Percentiles rank a stretch among this genome's conserved stretches.
These are phyloP conservation scores for Otis tarda DNA, from an alignment of 2,113 vertebrate species.

Conservation along the genomic window DNA sequence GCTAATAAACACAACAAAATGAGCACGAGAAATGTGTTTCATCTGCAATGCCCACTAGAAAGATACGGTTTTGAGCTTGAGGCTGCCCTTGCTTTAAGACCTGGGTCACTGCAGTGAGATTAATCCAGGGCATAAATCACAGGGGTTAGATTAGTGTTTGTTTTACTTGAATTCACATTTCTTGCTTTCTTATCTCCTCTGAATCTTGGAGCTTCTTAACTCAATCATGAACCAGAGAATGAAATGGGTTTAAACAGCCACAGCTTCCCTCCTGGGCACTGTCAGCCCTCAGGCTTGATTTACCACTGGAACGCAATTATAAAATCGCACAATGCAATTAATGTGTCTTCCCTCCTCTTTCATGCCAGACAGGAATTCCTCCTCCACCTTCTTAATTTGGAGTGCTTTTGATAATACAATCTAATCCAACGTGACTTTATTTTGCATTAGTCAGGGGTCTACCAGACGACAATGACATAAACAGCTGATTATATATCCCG, in stretches of 20 bases:
- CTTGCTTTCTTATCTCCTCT: constrained; percentile 35
- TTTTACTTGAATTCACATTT: constrained; percentile 61
- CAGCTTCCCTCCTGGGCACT: constrained; percentile 17
- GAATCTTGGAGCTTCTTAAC: constrained; percentile 41
- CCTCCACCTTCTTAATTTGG: not conserved
- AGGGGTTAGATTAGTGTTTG: constrained; percentile 48
- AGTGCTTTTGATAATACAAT: not conserved
- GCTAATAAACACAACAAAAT: constrained; percentile 35
- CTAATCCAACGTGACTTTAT: not conserved
- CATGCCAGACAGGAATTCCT: constrained; percentile 22
- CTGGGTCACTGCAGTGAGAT: not conserved
- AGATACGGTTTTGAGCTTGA: constrained; percentile 16
- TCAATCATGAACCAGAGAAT: constrained; percentile 8
- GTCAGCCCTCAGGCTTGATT: constrained; percentile 56
- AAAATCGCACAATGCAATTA: constrained; percentile 35
- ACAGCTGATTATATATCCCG: not conserved
- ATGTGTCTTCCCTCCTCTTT: constrained; percentile 42
- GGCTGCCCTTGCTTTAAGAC: constrained; percentile 20
- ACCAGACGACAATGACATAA: not conserved
- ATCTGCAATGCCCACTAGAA: not conserved
- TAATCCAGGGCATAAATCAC: constrained; percentile 49
- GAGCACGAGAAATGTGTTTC: constrained; percentile 4
- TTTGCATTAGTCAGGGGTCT: not conserved
- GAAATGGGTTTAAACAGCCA: constrained; percentile 3
- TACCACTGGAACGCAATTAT: constrained; percentile 25